Evolutionary conservation across 2,113 vertebrate species (phyloP).

Genomic region (Seriola dumerili): DNA sequence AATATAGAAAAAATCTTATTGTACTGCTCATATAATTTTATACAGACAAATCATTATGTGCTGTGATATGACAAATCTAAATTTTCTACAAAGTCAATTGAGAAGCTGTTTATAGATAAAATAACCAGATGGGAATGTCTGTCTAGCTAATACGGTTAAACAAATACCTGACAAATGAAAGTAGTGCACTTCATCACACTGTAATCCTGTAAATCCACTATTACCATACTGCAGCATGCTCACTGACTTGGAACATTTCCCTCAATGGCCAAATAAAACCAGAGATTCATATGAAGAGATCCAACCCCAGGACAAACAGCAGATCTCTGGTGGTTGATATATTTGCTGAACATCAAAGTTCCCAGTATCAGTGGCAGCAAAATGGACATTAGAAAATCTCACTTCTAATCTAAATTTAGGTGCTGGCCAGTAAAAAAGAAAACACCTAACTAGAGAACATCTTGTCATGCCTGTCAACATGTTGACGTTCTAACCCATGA

Average conservation of each 20-base stretch:
- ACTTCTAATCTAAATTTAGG: too few relatives aligned
- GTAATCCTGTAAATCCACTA: conserved; percentile 2
- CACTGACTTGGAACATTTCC: neutral
- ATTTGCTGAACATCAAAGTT: neutral
- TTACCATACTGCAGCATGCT: neutral
- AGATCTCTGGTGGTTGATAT: neutral
- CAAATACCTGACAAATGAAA: neutral
- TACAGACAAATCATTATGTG: neutral
- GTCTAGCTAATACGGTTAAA: neutral
- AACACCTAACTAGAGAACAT: too few relatives aligned
- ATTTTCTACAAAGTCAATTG: neutral
- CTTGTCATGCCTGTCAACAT: too few relatives aligned
- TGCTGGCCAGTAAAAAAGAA: too few relatives aligned
- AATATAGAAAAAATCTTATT: too few relatives aligned
- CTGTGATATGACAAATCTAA: neutral
- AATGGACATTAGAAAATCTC: too few relatives aligned
- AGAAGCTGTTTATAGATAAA: neutral
- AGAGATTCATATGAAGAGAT: neutral
- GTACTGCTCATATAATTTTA: neutral
- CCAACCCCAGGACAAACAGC: neutral
- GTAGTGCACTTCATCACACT: neutral
- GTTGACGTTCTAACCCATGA: too few relatives aligned
- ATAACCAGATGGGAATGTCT: neutral
- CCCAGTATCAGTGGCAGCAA: too few relatives aligned
- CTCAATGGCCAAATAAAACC: neutral